These are phyloP conservation scores for Sitta europaea DNA, from an alignment of 2,113 vertebrate species.

Conservation along the genomic window DNA sequence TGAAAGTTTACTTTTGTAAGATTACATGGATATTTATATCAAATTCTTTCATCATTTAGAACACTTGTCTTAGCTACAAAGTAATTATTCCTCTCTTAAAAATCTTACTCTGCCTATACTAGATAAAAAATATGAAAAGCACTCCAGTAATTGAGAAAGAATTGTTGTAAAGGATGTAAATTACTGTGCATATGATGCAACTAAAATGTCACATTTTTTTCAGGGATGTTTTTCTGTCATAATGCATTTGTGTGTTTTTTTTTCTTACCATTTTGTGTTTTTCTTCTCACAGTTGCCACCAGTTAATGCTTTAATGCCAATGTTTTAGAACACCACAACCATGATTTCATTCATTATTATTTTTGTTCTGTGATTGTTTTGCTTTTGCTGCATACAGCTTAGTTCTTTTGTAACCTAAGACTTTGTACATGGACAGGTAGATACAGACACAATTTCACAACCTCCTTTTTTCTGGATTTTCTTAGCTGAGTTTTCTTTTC, in stretches of 20 bases:
- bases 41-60: neutral
- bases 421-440: neutral
- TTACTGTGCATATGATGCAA: neutral
- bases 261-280: neutral
- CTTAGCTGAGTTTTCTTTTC: neutral
- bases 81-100: neutral
- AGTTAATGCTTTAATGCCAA: neutral
- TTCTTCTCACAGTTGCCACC: neutral
- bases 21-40: neutral
- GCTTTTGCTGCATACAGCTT: neutral
- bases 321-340: neutral
- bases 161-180: neutral
- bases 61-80: neutral
- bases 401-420: neutral
- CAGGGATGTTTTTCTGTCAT: neutral
- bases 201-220: neutral
- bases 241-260: neutral
- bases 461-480: neutral
- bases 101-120: neutral
- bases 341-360: neutral
- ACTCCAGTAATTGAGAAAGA: neutral
- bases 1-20: neutral
- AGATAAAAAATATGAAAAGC: neutral
- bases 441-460: neutral
- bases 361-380: neutral